These are phyloP conservation scores for Zaprionus davidi DNA, from an alignment of 1,140 invertebrate genomes.

Conservation along the genomic window DNA sequence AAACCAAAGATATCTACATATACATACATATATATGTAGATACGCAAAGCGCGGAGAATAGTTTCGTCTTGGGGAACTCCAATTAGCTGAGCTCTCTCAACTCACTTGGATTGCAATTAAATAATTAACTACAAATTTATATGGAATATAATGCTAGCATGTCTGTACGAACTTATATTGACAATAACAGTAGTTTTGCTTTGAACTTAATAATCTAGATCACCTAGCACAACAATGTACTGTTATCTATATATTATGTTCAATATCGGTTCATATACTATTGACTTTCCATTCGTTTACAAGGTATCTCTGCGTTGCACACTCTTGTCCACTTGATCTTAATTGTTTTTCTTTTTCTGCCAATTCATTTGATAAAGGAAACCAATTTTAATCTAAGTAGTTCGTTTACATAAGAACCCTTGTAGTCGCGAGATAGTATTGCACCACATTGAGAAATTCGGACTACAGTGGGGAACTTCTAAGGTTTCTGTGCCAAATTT, in stretches of 20 bases:
- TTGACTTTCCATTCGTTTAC: not conserved
- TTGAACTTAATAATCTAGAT: not conserved
- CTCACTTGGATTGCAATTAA: not conserved
- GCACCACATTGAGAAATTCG: not conserved
- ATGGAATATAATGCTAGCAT: not conserved
- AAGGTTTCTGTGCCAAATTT: not conserved
- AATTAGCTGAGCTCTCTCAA: not conserved
- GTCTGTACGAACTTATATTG: not conserved
- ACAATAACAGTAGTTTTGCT: not conserved
- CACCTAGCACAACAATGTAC: not conserved
- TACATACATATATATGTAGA: not conserved
- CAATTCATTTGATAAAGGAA: slow-evolving; percentile 7
- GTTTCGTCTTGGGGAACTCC: slow-evolving; percentile 5
- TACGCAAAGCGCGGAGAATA: not conserved
- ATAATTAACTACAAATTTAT: not conserved
- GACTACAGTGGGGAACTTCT: not conserved
- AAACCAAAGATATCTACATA: not conserved
- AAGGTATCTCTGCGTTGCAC: not conserved
- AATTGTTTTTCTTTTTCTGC: not conserved
- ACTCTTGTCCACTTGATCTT: not conserved
- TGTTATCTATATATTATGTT: not conserved
- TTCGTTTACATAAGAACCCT: not conserved
- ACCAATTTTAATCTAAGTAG: not conserved
- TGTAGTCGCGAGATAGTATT: not conserved
- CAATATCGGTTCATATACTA: not conserved